Conservation (phyloP, 2,113 vertebrate species). For the Bos indicus region DNA sequence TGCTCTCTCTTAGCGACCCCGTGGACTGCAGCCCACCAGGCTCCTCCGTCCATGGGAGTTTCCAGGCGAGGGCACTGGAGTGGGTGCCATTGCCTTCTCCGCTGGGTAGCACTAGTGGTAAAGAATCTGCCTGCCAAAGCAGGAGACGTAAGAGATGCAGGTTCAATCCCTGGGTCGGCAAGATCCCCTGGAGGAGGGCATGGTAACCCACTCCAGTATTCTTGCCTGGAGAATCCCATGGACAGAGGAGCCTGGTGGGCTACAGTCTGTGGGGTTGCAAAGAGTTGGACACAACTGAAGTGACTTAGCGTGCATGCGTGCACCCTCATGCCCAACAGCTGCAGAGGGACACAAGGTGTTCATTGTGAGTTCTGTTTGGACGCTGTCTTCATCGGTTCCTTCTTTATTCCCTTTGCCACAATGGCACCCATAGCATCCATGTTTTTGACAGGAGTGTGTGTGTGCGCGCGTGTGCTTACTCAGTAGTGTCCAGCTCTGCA, state of each 20-base stretch:
- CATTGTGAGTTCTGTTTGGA: background rate
- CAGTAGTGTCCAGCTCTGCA: background rate
- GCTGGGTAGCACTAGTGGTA: background rate
- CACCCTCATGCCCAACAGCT: background rate
- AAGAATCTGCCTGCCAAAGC: background rate
- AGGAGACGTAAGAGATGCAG: background rate
- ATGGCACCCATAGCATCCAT: accelerated
- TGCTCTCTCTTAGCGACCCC: too few species aligned
- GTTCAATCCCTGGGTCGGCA: accelerated
- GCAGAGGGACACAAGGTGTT: accelerated
- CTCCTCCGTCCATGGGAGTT: too few species aligned
- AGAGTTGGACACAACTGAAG: background rate
- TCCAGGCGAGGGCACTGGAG: too few species aligned
- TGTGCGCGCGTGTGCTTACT: accelerated
- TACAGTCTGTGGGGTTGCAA: accelerated
- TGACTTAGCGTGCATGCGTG: background rate
- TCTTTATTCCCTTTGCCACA: background rate
- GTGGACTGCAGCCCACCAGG: too few species aligned
- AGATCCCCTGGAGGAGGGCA: background rate
- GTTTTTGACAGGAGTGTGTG: background rate
- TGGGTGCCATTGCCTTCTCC: too few species aligned
- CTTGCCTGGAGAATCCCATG: background rate
- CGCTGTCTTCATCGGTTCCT: background rate
- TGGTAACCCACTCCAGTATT: accelerated
- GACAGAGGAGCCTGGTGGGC: background rate